Evolutionary conservation across 2,888 invertebrate genomes (phyloP).

Genomic region (Endotricha flammealis): DNA sequence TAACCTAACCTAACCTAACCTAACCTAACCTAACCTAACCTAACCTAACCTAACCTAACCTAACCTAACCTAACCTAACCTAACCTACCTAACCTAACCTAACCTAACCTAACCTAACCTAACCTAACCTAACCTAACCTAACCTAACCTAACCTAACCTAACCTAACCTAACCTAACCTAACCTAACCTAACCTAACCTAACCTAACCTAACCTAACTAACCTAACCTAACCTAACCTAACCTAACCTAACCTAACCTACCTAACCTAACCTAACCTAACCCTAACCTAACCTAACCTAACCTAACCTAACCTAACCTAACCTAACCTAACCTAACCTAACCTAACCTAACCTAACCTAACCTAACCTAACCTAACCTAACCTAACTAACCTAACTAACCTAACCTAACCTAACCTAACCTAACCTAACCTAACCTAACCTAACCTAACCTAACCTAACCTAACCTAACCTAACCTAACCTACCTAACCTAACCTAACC

Average conservation of each 20-base stretch:
- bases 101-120: conserved; percentile 21
- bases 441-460: conserved; percentile 22
- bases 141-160: conserved; percentile 16
- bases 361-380: conserved; percentile 23
- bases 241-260: conserved; percentile 26
- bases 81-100: conserved; percentile 18
- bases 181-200: conserved; percentile 26
- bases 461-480: conserved; percentile 26
- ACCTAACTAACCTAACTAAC: conserved; percentile 27
- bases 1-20: conserved; percentile 17
- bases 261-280: conserved; percentile 27
- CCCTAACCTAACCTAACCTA: conserved; percentile 24
- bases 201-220: conserved; percentile 25
- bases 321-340: conserved; percentile 26
- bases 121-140: conserved; percentile 19
- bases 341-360: conserved; percentile 23
- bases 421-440: conserved; percentile 17
- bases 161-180: conserved; percentile 22
- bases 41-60: conserved; percentile 21
- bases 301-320: conserved; percentile 27
- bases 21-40: conserved; percentile 20
- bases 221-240: conserved; percentile 27
- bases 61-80: conserved; percentile 21
- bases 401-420: conserved; percentile 25
- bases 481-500: conserved; percentile 25